These are phyloP conservation scores for Nowickia ferox DNA, from an alignment of 2,888 invertebrate genomes.

Conservation along the genomic window DNA sequence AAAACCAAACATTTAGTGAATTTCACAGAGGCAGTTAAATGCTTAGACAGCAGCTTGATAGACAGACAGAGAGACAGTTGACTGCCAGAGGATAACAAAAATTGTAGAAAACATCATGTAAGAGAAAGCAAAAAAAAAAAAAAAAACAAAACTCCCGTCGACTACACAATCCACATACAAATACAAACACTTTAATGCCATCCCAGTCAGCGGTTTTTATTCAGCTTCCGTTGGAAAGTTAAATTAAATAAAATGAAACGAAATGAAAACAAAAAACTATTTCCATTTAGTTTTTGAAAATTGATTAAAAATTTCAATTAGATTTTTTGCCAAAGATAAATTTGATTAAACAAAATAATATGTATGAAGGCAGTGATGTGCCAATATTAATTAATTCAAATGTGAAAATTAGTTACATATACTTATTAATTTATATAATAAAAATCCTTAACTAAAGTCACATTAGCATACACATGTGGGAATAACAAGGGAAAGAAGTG, in stretches of 20 bases:
- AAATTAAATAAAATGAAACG: neutral
- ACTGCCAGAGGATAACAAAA: constrained; percentile 30
- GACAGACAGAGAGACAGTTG: constrained; percentile 20
- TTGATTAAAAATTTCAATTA: constrained; percentile 55
- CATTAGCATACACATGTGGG: too few relatives aligned
- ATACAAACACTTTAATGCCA: neutral
- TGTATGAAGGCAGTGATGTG: neutral
- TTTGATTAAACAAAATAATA: constrained; percentile 31
- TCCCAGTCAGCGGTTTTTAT: neutral
- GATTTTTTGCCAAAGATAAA: constrained; percentile 43
- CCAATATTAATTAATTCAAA: neutral
- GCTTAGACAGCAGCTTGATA: constrained; percentile 9
- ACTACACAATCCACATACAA: neutral
- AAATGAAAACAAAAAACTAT: neutral
- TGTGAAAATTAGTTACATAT: neutral
- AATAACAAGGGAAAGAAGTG: neutral
- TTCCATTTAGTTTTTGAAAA: constrained; percentile 13
- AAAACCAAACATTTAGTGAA: constrained; percentile 29
- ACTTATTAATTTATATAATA: too few relatives aligned
- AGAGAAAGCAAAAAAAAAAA: neutral
- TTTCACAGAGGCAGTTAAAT: constrained; percentile 9
- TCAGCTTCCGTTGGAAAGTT: constrained; percentile 31
- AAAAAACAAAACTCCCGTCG: neutral
- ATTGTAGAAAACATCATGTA: neutral
- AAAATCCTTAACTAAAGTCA: constrained; percentile 16